Conservation (phyloP, 2,797 vertebrate species). For the Hirundo rustica region DNA sequence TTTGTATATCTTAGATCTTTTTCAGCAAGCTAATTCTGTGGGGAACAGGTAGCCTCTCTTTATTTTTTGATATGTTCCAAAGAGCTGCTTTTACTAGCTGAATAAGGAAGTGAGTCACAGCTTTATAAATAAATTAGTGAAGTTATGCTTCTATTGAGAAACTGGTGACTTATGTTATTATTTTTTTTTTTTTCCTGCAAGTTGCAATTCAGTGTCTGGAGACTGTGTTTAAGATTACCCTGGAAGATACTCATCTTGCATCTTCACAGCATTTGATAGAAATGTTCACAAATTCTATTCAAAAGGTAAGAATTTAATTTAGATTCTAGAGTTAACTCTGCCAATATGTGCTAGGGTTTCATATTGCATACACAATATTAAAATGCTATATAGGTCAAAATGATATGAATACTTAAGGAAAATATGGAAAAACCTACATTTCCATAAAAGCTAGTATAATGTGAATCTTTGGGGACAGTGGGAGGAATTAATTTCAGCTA, state of each 20-base stretch:
- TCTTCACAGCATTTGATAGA: conserved; percentile 87
- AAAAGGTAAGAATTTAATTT: conserved; percentile 82
- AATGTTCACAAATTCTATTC: conserved; percentile 89
- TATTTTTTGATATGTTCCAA: neutral
- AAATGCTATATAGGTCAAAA: neutral
- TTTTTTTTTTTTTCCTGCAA: conserved; percentile 45
- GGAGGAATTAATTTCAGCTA: conserved; percentile 12
- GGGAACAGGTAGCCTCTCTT: neutral
- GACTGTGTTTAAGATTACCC: conserved; percentile 93
- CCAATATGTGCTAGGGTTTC: neutral
- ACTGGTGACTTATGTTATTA: neutral
- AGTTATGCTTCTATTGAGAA: neutral
- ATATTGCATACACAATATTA: neutral
- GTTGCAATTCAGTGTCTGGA: conserved; percentile 98
- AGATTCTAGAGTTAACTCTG: neutral
- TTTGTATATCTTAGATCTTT: neutral
- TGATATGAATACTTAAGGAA: neutral
- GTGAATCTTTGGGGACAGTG: neutral
- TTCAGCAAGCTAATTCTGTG: neutral
- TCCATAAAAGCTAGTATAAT: neutral
- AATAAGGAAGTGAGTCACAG: neutral
- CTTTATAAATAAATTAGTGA: neutral
- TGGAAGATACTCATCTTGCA: conserved; percentile 90
- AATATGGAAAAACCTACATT: neutral
- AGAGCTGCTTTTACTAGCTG: neutral